Base-by-base conservation (phyloP, 2,797 vertebrate species). In the Pelodytes ibericus region DNA sequence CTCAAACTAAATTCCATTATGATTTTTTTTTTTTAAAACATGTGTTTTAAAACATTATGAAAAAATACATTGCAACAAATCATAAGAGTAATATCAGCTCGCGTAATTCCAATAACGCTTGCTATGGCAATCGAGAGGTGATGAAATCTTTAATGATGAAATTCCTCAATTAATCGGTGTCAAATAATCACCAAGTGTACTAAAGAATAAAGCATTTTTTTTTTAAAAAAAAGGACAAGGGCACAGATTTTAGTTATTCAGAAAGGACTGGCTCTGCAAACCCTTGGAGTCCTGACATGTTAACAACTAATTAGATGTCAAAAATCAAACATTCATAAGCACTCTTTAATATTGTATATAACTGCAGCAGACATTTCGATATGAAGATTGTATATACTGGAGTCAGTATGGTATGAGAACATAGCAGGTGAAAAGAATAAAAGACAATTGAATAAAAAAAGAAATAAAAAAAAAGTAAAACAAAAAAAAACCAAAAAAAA, bases 251-350 rank as follows among this genome's bases (percentile, higher is more conserved):
- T 92, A 92, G 92, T 91, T 94, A 95, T 96, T 96, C 94, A 95
- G 93, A 96, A 93, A 94, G 93, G 89, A 87, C 89, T 87, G 88
- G 92, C 92, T 93, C 89, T 92, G 82, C 91, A 93, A 96, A 93
- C 90, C 95, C 94, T 90, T 88, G 87, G 93, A 97, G 95, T 92
- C 90, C 91, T 90, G 93, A 95, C 95, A 96, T 95, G 95, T 96
- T 97, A 97, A 93, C 93, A 87, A 94, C 95, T 98, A 98, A 98
- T 98, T 98, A 98, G 95, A 94, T 97, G 96, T 98, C 96, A 98
- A 97, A 99, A 98, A 98, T 98, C 96, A 98, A 97, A 99, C 97
- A 98, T 98, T 97, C 95, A 98, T 96, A 98, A 97, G 95, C 92
- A 88, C 95, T 98, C 94, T 98, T 99, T 98, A 98, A 97, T 99